Conservation (phyloP, 1,140 invertebrate species). For the Tetraneura akinire region DNA sequence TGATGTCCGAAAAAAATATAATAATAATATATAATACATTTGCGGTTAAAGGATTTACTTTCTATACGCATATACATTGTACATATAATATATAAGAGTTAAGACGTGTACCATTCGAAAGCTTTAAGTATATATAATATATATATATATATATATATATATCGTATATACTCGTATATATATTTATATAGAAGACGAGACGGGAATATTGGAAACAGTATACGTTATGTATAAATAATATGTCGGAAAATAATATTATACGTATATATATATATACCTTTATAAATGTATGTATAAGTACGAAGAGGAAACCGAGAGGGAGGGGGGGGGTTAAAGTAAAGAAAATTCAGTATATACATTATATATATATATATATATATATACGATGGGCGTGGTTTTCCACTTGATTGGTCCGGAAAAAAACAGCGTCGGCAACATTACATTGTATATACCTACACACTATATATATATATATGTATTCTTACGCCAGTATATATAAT, state of each 20-base stretch:
- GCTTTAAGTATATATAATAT: background rate
- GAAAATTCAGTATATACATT: background rate
- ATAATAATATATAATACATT: no score
- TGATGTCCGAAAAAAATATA: no score
- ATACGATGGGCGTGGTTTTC: conserved; percentile 31
- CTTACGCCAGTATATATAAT: no score
- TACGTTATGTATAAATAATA: no score
- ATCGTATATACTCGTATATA: no score
- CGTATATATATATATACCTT: background rate
- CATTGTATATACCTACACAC: background rate
- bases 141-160: no score
- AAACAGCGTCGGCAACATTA: background rate
- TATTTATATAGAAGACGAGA: no score
- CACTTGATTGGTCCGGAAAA: conserved; percentile 29
- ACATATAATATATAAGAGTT: no score
- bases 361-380: no score
- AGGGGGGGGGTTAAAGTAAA: background rate
- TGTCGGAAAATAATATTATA: background rate
- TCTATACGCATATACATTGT: no score
- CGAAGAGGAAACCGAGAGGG: background rate
- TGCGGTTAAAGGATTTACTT: no score
- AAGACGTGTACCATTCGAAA: background rate
- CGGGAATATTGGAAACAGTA: no score
- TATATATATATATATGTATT: background rate
- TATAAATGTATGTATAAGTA: background rate